A percentile compares a stretch with the other conserved stretches of the same genome.
These are phyloP conservation scores for Leistus spinibarbis DNA, from an alignment of 2,888 invertebrate species.

Conservation along the genomic window DNA sequence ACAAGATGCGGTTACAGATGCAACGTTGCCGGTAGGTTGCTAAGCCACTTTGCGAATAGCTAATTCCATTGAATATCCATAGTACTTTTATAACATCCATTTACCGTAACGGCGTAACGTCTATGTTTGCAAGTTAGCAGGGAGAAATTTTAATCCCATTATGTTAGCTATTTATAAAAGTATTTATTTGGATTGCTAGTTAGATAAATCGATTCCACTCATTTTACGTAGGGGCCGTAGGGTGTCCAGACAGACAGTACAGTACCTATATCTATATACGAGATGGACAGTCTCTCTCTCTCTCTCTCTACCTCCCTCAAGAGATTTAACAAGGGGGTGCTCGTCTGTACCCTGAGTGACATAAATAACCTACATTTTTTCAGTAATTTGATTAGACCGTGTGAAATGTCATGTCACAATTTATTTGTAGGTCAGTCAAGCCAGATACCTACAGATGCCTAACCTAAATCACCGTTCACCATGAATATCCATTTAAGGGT, in stretches of 20 bases:
- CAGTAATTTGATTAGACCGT: neutral
- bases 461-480: neutral
- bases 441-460: neutral
- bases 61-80: too few relatives aligned
- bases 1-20: too few relatives aligned
- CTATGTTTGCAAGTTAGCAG: neutral
- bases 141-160: slow-evolving; percentile 7
- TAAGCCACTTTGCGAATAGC: too few relatives aligned
- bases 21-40: too few relatives aligned
- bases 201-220: slow-evolving; percentile 35
- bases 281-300: too few relatives aligned
- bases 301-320: too few relatives aligned
- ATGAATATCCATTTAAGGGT: neutral
- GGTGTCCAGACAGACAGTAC: neutral
- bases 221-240: slow-evolving; percentile 12
- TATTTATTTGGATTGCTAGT: slow-evolving; percentile 38
- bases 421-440: neutral
- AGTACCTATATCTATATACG: neutral
- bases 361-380: neutral
- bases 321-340: neutral
- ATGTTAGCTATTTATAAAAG: slow-evolving; percentile 35
- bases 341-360: neutral
- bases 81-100: too few relatives aligned
- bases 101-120: too few relatives aligned
- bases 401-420: neutral